Evolutionary conservation across 1,140 invertebrate species (phyloP).

Genomic region (Sarcophaga peregrina): DNA sequence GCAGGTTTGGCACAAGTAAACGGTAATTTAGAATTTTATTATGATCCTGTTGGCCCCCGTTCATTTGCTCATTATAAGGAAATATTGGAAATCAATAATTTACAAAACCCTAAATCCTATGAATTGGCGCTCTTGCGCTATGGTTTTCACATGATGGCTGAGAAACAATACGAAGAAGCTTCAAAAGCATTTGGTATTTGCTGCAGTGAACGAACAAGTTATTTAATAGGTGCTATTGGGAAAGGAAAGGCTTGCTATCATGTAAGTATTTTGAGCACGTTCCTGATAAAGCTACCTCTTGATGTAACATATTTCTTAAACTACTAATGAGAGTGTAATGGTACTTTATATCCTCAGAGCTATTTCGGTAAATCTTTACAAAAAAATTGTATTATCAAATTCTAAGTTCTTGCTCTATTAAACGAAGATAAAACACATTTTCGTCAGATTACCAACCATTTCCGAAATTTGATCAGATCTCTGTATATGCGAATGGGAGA

Average conservation of each 20-base stretch:
- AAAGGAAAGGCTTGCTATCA: constrained; percentile 36
- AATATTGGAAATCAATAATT: background rate
- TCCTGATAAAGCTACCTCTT: too few species aligned
- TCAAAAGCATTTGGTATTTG: background rate
- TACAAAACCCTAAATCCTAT: background rate
- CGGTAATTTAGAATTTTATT: constrained; percentile 55
- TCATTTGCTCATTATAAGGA: constrained; percentile 46
- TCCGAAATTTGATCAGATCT: too few species aligned
- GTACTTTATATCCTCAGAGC: too few species aligned
- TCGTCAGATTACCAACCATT: too few species aligned
- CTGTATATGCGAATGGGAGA: too few species aligned
- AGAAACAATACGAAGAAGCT: constrained; percentile 33
- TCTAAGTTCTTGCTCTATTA: too few species aligned
- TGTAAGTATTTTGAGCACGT: background rate
- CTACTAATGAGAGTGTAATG: too few species aligned
- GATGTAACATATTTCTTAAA: too few species aligned
- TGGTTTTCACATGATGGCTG: constrained; percentile 9
- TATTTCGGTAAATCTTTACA: too few species aligned
- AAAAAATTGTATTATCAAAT: too few species aligned
- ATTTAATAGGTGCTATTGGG: background rate
- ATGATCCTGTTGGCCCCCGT: constrained; percentile 44
- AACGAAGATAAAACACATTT: too few species aligned
- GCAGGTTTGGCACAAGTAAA: constrained; percentile 52
- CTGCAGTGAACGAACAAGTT: background rate
- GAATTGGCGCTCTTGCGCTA: constrained; percentile 37